Evolutionary conservation across 2,113 vertebrate species (phyloP).

Genomic region (Telmatochromis brachygnathus): DNA sequence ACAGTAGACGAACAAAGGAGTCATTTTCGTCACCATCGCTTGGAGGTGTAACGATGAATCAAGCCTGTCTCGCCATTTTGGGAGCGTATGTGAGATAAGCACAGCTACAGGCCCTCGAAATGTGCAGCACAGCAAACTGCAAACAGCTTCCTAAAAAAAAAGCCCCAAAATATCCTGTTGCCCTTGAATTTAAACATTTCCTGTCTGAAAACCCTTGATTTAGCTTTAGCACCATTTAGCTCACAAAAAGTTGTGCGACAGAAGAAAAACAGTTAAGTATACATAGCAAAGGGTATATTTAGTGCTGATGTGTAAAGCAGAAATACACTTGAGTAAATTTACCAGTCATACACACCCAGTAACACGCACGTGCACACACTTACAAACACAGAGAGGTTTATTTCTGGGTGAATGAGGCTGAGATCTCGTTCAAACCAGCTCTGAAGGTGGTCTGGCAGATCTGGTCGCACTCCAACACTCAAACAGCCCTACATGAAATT

Average conservation of each 20-base stretch:
- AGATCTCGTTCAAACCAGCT: not conserved
- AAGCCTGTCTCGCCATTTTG: not conserved
- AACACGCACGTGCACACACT: not conserved
- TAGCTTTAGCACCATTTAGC: not conserved
- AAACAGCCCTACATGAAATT: not conserved
- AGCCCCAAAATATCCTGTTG: not conserved
- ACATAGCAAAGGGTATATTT: not conserved
- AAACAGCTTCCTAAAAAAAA: not conserved
- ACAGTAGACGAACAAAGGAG: conserved; percentile 40
- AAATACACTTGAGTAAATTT: not conserved
- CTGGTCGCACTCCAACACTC: not conserved
- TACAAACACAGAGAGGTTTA: not conserved
- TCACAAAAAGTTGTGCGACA: not conserved
- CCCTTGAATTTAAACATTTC: not conserved
- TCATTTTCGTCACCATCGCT: conserved; percentile 27
- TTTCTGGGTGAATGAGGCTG: not conserved
- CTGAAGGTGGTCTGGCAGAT: not conserved
- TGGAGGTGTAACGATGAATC: conserved; percentile 25
- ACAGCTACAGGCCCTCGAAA: not conserved
- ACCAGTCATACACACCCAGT: not conserved
- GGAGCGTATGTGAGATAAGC: not conserved
- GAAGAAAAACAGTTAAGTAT: not conserved
- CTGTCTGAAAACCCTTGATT: not conserved
- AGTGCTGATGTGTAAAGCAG: not conserved
- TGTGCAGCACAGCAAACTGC: not conserved